These are phyloP conservation scores for Coptotermes formosanus DNA, from an alignment of 1,140 invertebrate species.

Conservation along the genomic window DNA sequence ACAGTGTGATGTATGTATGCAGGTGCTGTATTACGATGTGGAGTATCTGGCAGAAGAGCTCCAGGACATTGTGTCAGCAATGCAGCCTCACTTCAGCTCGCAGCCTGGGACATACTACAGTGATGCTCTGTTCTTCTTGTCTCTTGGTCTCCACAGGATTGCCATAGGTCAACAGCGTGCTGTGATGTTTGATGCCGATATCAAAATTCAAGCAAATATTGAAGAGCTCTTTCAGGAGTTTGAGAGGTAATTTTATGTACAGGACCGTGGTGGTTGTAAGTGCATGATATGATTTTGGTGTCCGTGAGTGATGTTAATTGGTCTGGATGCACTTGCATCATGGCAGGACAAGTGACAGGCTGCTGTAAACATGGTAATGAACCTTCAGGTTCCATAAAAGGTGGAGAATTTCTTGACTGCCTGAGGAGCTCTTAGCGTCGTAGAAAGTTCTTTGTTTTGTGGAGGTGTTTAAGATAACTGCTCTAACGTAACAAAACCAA, in stretches of 20 bases:
- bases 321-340: too few relatives aligned
- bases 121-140: constrained; percentile 79
- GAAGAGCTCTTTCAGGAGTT: constrained; percentile 67
- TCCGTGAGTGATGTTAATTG: too few relatives aligned
- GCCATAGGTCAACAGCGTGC: constrained; percentile 59
- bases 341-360: too few relatives aligned
- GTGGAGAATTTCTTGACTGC: too few relatives aligned
- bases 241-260: constrained; percentile 51
- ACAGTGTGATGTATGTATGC: neutral
- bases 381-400: too few relatives aligned
- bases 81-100: constrained; percentile 75
- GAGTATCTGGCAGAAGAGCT: constrained; percentile 6
- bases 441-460: too few relatives aligned
- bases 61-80: constrained; percentile 60
- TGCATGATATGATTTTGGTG: too few relatives aligned
- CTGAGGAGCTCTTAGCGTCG: too few relatives aligned
- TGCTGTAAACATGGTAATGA: too few relatives aligned
- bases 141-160: constrained; percentile 70
- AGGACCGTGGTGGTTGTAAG: too few relatives aligned
- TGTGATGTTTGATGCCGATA: constrained; percentile 78
- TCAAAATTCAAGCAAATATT: constrained; percentile 72
- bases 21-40: constrained; percentile 28
- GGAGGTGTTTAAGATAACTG: too few relatives aligned
- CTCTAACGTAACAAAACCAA: too few relatives aligned
- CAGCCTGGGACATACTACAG: constrained; percentile 79